Conservation (phyloP, 2,888 invertebrate genomes). For the Drosophila mimica region DNA sequence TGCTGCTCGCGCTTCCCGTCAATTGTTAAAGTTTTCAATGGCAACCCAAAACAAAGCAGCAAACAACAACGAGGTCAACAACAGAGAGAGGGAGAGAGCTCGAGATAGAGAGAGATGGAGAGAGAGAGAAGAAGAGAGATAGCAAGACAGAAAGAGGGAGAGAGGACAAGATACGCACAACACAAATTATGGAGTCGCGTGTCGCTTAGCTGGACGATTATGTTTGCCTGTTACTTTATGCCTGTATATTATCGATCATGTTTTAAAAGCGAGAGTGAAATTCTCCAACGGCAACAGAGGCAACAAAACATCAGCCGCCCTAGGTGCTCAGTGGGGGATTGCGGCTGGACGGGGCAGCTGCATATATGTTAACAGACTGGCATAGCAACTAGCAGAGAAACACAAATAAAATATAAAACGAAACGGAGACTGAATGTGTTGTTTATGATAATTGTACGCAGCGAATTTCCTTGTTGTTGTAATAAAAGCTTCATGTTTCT, state of each 20-base stretch:
- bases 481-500: constrained; percentile 26
- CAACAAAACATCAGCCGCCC: background rate
- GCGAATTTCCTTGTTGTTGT: constrained; percentile 30
- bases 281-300: background rate
- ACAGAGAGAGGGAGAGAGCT: background rate
- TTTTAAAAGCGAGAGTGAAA: constrained; percentile 81
- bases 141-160: background rate
- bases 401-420: background rate
- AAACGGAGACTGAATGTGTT: constrained; percentile 1
- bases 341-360: background rate
- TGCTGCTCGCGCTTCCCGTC: constrained; percentile 31
- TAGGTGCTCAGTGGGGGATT: background rate
- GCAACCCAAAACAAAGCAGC: constrained; percentile 34
- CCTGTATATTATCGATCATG: constrained; percentile 83
- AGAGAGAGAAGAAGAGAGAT: background rate
- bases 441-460: constrained; percentile 53
- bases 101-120: no score
- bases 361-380: background rate
- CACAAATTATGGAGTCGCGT: constrained; percentile 34
- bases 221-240: constrained; percentile 76
- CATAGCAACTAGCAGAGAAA: constrained; percentile 40
- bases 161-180: constrained; percentile 27
- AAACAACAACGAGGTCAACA: constrained; percentile 42
- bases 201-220: constrained; percentile 38
- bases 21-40: constrained; percentile 62